Percentiles rank a stretch among this genome's conserved stretches.
These are phyloP conservation scores for Hypocryptadius cinnamomeus DNA, from an alignment of 2,113 vertebrate species.

Conservation along the genomic window DNA sequence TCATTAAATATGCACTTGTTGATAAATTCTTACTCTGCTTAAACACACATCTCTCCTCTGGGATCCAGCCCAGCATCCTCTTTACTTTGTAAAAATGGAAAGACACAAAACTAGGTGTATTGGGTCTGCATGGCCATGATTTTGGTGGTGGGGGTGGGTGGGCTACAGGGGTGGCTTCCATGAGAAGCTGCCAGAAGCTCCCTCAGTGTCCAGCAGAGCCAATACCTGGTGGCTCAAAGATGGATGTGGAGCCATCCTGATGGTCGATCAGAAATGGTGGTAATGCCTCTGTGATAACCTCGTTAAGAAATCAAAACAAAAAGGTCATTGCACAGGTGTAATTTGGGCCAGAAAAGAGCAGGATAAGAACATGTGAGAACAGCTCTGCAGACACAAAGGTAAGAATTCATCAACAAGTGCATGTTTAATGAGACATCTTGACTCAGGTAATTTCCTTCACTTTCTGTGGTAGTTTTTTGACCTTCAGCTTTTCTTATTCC, in stretches of 20 bases:
- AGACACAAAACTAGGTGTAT: neutral
- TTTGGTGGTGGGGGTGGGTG: neutral
- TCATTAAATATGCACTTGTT: neutral
- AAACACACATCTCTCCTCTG: neutral
- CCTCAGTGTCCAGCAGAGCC: neutral
- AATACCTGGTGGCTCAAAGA: neutral
- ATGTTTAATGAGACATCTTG: too few relatives aligned
- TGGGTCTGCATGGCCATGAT: neutral
- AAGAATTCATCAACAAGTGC: too few relatives aligned
- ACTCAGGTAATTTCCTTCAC: too few relatives aligned
- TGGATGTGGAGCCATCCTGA: neutral
- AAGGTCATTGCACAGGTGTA: neutral
- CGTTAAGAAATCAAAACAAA: neutral
- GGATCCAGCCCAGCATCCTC: neutral
- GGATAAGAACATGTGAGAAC: neutral
- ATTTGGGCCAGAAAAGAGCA: fast-evolving
- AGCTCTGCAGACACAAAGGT: neutral
- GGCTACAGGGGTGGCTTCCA: neutral
- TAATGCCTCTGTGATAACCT: neutral
- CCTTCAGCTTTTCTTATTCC: too few relatives aligned
- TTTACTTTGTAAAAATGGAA: neutral
- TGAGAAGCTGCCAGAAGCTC: neutral
- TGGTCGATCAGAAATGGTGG: neutral
- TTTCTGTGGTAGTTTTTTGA: too few relatives aligned
- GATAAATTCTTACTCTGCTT: neutral